phyloP scores from a whole-genome alignment of 2,797 vertebrate genomes.

The Ceryle rudis region DNA sequence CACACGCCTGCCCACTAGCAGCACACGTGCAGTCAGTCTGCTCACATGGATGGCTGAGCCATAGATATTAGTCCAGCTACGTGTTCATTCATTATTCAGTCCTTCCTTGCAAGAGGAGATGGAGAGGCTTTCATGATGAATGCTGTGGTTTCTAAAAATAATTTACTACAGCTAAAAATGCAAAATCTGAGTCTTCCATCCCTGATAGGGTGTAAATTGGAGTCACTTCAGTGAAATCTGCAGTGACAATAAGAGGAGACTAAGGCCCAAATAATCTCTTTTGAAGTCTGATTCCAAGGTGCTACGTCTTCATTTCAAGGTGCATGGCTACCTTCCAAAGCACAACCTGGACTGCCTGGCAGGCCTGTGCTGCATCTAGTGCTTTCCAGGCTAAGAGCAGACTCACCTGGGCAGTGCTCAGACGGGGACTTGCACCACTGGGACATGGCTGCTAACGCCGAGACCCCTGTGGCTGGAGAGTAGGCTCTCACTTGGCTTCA shows the following conservation, averaged over 20 bases:
- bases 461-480: not conserved
- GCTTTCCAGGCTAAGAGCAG: not conserved
- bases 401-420: not conserved
- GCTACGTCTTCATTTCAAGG: not conserved
- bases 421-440: rapidly evolving
- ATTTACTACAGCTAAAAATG: slow-evolving; percentile 29
- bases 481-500: not conserved
- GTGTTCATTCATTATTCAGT: slow-evolving; percentile 54
- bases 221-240: not conserved
- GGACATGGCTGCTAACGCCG: not conserved
- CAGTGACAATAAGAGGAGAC: not conserved
- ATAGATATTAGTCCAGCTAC: not conserved
- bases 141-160: slow-evolving; percentile 51
- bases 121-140: slow-evolving; percentile 46
- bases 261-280: not conserved
- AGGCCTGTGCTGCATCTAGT: not conserved
- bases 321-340: not conserved
- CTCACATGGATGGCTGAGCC: not conserved
- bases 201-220: slow-evolving; percentile 12
- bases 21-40: not conserved
- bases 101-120: slow-evolving; percentile 27
- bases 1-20: not conserved
- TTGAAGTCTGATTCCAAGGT: not conserved
- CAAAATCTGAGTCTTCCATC: not conserved
- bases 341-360: not conserved